phyloP scores from a whole-genome alignment of 92 coral and sea anemone genomes.

The Zoanthus gigantus region DNA sequence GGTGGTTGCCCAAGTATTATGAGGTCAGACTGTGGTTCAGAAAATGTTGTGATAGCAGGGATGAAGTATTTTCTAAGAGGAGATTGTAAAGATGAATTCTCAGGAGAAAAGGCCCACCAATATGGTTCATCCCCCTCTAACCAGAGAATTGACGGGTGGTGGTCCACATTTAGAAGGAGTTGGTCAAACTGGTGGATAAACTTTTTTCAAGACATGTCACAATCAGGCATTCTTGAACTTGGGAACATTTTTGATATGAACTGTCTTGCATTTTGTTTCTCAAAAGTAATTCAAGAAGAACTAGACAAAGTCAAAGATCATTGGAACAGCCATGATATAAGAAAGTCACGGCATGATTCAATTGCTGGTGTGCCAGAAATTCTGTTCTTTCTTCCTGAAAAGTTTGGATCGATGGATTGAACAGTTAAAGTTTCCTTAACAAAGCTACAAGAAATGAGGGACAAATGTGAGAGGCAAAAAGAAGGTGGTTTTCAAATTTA shows the following conservation, averaged over 20 bases:
- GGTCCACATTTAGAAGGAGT: neutral
- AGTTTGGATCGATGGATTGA: conserved; percentile 35
- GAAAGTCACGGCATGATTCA: conserved; percentile 32
- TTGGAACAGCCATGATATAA: conserved; percentile 38
- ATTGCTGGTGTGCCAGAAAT: conserved; percentile 41
- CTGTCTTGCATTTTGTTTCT: neutral
- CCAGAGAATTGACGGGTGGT: conserved; percentile 22
- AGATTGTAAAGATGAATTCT: conserved; percentile 16
- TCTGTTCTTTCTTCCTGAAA: conserved; percentile 45
- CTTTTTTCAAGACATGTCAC: conserved; percentile 8
- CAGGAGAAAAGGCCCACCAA: conserved; percentile 30
- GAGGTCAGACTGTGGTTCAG: conserved; percentile 51
- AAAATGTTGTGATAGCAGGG: conserved; percentile 37
- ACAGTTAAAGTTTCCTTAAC: conserved; percentile 3
- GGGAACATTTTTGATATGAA: conserved; percentile 20
- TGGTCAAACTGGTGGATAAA: neutral
- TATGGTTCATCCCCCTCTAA: conserved; percentile 54
- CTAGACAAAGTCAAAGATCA: conserved; percentile 40
- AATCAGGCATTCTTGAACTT: conserved; percentile 16
- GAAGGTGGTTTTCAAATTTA: neutral
- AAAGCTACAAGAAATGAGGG: too few species aligned
- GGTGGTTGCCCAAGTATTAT: neutral
- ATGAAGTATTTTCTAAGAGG: conserved; percentile 39
- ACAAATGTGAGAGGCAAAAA: too few species aligned
- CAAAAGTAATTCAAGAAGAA: conserved; percentile 23